A percentile compares a stretch with the other conserved stretches of the same genome.
Evolutionary conservation across 2,113 vertebrate genomes (phyloP).

Genomic region (Eretmochelys imbricata): DNA sequence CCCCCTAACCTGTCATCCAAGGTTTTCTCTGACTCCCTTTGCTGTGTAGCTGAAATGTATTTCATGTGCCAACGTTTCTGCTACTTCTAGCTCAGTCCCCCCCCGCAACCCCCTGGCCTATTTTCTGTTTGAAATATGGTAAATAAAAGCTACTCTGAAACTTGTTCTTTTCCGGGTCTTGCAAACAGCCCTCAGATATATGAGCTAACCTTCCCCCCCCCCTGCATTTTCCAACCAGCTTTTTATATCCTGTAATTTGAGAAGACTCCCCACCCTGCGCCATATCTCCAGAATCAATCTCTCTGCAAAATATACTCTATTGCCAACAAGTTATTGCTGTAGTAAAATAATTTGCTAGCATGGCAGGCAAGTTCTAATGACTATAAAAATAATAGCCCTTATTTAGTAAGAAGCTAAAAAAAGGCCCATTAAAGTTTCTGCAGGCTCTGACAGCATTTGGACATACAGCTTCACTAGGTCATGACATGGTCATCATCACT

Average conservation of each 20-base stretch:
- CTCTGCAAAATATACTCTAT: background rate
- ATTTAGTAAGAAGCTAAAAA: background rate
- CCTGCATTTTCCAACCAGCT: background rate
- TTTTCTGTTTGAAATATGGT: background rate
- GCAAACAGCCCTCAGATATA: background rate
- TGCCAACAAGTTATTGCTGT: background rate
- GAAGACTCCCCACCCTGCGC: accelerated
- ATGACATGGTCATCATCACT: background rate
- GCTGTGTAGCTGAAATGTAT: background rate
- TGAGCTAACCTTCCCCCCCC: background rate
- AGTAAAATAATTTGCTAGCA: background rate
- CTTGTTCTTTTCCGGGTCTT: background rate
- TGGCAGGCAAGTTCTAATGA: background rate
- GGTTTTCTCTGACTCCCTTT: background rate
- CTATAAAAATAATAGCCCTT: background rate
- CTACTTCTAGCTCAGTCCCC: background rate
- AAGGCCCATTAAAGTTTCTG: background rate
- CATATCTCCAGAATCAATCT: background rate
- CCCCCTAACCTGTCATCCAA: background rate
- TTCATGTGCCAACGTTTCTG: background rate
- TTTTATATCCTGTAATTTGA: background rate
- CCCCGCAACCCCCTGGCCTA: accelerated
- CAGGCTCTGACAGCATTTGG: background rate
- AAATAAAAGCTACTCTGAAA: background rate
- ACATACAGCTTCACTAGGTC: background rate